phyloP scores from a whole-genome alignment of 2,888 invertebrate species.

The Podotricha telesiphe region DNA sequence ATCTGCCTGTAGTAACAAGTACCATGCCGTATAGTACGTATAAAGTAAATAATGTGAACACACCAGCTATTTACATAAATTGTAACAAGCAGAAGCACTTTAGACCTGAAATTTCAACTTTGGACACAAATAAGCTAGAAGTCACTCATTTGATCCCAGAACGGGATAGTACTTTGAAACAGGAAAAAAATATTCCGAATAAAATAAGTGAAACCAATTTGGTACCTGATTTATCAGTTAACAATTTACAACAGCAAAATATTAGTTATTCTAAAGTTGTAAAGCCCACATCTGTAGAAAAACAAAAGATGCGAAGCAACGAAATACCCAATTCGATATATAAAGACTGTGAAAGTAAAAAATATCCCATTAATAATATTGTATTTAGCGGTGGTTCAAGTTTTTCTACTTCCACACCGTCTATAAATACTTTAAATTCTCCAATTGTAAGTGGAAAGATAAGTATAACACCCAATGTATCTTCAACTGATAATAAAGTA shows the following conservation, averaged over 20 bases:
- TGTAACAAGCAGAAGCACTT: slow-evolving; percentile 7
- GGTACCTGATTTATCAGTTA: neutral
- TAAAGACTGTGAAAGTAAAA: neutral
- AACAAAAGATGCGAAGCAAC: neutral
- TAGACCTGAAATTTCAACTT: neutral
- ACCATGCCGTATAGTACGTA: neutral
- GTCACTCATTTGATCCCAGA: neutral
- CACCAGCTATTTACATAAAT: slow-evolving; percentile 16
- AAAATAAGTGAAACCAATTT: neutral
- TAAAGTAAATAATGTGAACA: slow-evolving; percentile 5
- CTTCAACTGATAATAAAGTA: neutral
- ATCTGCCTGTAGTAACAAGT: neutral
- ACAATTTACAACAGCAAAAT: neutral
- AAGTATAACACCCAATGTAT: neutral
- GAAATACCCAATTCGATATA: neutral
- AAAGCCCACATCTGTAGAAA: neutral
- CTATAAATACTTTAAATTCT: neutral
- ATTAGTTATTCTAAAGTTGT: neutral
- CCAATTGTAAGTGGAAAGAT: neutral
- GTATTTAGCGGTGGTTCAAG: neutral
- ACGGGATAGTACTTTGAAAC: neutral
- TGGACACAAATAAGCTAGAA: neutral
- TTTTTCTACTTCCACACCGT: neutral
- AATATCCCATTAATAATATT: slow-evolving; percentile 3
- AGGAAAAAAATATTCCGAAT: neutral